A percentile compares a stretch with the other conserved stretches of the same genome.
Evolutionary conservation across 2,113 vertebrate species (phyloP).

Genomic region (Rhabdomys dilectus): DNA sequence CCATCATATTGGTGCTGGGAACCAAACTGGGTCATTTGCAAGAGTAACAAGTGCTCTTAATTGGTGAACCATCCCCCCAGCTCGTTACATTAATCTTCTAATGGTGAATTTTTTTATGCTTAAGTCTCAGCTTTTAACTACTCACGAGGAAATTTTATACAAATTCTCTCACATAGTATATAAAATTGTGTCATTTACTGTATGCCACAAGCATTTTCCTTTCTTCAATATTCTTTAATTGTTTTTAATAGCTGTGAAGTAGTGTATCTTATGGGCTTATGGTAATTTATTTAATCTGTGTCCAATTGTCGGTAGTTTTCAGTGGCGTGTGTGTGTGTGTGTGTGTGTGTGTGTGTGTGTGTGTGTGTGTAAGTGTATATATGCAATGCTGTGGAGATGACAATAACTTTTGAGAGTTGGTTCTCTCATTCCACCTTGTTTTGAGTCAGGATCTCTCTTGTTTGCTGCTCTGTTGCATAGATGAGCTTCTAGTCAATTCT

Average conservation of each 20-base stretch:
- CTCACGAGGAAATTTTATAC: not conserved
- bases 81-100: not conserved
- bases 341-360: not conserved
- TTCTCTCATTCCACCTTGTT: not conserved
- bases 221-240: not conserved
- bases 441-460: not conserved
- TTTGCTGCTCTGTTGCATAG: not conserved
- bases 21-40: not conserved
- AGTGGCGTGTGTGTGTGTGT: not conserved
- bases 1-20: not conserved
- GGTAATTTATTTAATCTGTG: not conserved
- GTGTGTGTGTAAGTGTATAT: not conserved
- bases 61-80: too few species aligned
- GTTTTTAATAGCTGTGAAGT: not conserved
- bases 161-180: not conserved
- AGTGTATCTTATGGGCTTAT: not conserved
- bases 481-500: not conserved
- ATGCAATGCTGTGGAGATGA: not conserved
- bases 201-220: not conserved
- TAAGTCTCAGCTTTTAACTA: not conserved
- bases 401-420: not conserved
- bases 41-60: not conserved
- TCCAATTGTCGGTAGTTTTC: not conserved
- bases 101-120: not conserved
- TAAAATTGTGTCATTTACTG: not conserved